Conservation (phyloP, 2,113 vertebrate genomes). For the Anguilla rostrata region DNA sequence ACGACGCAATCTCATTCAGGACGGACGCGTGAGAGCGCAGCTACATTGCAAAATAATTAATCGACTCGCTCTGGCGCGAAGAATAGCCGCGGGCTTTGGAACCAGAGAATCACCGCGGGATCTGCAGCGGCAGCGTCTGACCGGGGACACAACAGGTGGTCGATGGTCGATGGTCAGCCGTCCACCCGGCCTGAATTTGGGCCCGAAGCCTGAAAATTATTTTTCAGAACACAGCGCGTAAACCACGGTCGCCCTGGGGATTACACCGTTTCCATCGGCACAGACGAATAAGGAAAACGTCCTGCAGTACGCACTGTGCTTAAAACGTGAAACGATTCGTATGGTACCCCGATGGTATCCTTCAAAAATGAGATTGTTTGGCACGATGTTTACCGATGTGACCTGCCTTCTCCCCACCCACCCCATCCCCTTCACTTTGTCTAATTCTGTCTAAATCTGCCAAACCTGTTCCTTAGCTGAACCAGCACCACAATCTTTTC, state of each 20-base stretch:
- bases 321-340: neutral
- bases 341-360: neutral
- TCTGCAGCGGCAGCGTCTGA: neutral
- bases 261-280: neutral
- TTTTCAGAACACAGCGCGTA: neutral
- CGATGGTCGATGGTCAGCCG: neutral
- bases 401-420: neutral
- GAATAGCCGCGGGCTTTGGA: neutral
- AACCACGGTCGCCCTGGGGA: neutral
- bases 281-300: neutral
- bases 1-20: neutral
- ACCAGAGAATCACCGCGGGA: neutral
- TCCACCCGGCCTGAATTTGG: neutral
- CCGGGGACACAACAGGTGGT: neutral
- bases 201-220: neutral
- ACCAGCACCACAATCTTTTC: neutral
- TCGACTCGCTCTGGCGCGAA: neutral
- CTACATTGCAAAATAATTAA: neutral
- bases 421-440: neutral
- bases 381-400: neutral
- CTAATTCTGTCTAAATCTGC: neutral
- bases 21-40: neutral
- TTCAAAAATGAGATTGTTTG: neutral
- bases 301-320: neutral
- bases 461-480: neutral